Percentiles rank a stretch among this genome's conserved stretches.
These are phyloP conservation scores for Sterna hirundo DNA, from an alignment of 2,113 vertebrate species.

Conservation along the genomic window DNA sequence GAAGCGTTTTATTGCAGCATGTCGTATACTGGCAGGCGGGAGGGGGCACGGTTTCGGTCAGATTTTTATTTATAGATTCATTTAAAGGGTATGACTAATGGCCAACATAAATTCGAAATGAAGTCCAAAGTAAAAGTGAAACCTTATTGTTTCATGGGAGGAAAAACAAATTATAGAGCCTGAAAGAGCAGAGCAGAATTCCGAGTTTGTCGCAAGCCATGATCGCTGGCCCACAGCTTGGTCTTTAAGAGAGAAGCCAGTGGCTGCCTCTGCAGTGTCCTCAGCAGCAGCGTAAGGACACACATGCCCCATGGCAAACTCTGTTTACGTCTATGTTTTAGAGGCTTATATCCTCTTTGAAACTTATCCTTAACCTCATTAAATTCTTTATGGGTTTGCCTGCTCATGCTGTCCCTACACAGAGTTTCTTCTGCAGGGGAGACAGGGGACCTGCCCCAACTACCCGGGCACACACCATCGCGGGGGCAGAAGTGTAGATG, in stretches of 20 bases:
- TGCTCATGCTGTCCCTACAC: neutral
- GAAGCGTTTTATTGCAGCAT: neutral
- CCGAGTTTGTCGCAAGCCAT: neutral
- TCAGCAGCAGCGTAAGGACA: slow-evolving; percentile 22
- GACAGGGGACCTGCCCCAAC: neutral
- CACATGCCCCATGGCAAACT: slow-evolving; percentile 31
- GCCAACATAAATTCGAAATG: neutral
- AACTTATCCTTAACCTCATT: slow-evolving; percentile 18
- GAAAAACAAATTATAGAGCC: neutral
- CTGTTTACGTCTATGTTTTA: neutral
- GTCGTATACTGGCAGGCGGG: neutral
- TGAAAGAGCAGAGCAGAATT: neutral
- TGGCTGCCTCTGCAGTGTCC: slow-evolving; percentile 23
- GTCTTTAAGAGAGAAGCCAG: neutral
- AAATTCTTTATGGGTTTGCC: neutral
- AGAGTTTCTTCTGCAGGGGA: neutral
- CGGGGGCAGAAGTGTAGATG: neutral
- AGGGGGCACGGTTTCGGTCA: neutral
- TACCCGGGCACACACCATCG: fast-evolving
- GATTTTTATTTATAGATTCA: neutral
- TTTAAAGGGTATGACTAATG: slow-evolving; percentile 1
- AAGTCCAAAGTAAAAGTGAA: slow-evolving; percentile 48
- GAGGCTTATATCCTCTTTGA: slow-evolving; percentile 4
- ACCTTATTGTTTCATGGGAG: neutral
- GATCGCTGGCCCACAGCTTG: neutral